A percentile compares a stretch with the other conserved stretches of the same genome.
phyloP scores from a whole-genome alignment of 2,888 invertebrate genomes.

The Galeruca laticollis region DNA sequence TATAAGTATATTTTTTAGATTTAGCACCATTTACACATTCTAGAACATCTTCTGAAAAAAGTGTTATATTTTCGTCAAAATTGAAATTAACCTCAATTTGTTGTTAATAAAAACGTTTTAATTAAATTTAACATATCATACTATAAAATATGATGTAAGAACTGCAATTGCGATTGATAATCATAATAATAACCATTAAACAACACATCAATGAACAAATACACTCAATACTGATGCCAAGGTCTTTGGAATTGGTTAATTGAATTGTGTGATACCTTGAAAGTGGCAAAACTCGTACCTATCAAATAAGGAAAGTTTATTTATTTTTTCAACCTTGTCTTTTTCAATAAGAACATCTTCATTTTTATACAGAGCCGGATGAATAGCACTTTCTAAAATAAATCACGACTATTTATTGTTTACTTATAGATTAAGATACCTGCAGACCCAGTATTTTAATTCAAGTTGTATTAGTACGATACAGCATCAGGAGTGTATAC shows the following conservation, averaged over 20 bases:
- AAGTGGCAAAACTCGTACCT: slow-evolving; percentile 37
- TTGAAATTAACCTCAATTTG: too few relatives aligned
- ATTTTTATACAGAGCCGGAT: slow-evolving; percentile 35
- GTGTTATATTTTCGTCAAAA: too few relatives aligned
- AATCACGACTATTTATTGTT: background rate
- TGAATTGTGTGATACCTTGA: slow-evolving; percentile 43
- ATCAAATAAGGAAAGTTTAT: slow-evolving; percentile 48
- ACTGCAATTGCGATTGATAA: background rate
- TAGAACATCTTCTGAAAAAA: too few relatives aligned
- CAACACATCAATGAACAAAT: background rate
- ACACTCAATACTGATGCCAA: background rate
- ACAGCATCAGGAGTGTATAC: too few relatives aligned
- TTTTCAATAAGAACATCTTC: slow-evolving; percentile 34
- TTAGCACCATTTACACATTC: too few relatives aligned
- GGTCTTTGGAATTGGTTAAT: slow-evolving; percentile 19
- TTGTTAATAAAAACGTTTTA: too few relatives aligned
- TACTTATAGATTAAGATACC: background rate
- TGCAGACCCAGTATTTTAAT: background rate
- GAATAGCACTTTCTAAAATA: slow-evolving; percentile 5
- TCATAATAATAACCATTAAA: background rate
- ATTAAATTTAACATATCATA: background rate
- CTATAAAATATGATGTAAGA: slow-evolving; percentile 13
- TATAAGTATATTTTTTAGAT: too few relatives aligned
- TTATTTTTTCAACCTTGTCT: slow-evolving; percentile 44
- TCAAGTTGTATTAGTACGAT: too few relatives aligned